Conservation (phyloP, 1,140 invertebrate genomes). For the Cherax quadricarinatus region DNA sequence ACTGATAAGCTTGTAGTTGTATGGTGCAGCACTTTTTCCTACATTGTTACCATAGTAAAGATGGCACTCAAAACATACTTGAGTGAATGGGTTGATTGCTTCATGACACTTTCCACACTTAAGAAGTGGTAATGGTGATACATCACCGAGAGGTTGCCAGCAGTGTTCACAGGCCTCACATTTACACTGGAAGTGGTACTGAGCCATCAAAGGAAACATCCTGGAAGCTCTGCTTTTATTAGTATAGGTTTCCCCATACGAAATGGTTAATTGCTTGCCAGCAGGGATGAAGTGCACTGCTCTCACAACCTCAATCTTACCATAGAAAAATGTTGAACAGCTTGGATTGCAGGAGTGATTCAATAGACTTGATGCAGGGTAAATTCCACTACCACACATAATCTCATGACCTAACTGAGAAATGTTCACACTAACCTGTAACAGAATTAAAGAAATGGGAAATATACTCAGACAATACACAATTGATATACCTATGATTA, state of each 20-base stretch:
- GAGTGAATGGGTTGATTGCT: background rate
- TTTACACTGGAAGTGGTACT: slow-evolving; percentile 10
- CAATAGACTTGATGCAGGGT: slow-evolving; percentile 20
- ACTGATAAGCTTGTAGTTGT: slow-evolving; percentile 1
- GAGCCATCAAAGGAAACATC: background rate
- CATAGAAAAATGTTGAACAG: slow-evolving; percentile 4
- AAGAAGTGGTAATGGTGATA: background rate
- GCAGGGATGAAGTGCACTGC: slow-evolving; percentile 5
- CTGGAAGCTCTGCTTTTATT: background rate
- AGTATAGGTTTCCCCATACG: background rate
- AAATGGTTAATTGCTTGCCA: background rate
- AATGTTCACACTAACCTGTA: background rate
- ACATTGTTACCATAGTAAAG: background rate
- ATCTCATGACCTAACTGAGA: background rate
- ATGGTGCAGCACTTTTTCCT: background rate
- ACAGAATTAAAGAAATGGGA: background rate
- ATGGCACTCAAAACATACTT: slow-evolving; percentile 1
- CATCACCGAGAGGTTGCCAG: background rate
- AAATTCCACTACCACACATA: background rate
- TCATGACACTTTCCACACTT: slow-evolving; percentile 1
- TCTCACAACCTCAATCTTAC: slow-evolving; percentile 14
- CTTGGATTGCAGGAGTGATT: slow-evolving; percentile 25
- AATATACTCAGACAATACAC: too few species aligned
- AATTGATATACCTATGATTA: too few species aligned
- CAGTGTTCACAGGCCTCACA: slow-evolving; percentile 38